Evolutionary conservation across 2,113 vertebrate species (phyloP).

Genomic region (Atlantisia rogersi): DNA sequence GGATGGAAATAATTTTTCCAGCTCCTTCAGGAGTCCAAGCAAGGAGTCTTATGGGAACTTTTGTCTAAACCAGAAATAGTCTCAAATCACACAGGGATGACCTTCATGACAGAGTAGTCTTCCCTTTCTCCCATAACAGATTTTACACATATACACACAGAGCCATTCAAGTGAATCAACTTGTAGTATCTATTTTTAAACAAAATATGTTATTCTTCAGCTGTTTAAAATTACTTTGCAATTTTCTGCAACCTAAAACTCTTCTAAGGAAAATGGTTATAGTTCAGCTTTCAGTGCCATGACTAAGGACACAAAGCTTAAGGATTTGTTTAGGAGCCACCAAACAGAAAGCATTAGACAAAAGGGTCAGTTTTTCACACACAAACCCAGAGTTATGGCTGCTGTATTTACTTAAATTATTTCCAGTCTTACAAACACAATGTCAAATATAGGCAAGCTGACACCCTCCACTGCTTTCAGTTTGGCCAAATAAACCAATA

Average conservation of each 20-base stretch:
- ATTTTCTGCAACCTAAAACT: background rate
- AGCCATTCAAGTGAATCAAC: background rate
- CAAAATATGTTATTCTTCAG: background rate
- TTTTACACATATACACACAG: background rate
- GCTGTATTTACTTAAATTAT: background rate
- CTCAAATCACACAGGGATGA: background rate
- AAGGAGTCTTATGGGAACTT: slow-evolving; percentile 22
- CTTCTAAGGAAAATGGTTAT: background rate
- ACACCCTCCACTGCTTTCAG: background rate
- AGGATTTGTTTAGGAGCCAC: background rate
- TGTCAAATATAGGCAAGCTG: background rate
- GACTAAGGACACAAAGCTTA: background rate
- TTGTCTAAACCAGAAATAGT: background rate
- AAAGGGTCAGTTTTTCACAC: background rate
- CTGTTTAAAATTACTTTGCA: background rate
- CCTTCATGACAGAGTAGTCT: background rate
- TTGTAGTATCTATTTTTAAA: background rate
- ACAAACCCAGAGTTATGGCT: background rate
- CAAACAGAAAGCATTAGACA: background rate
- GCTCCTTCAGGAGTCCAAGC: slow-evolving; percentile 39
- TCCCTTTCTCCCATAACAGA: background rate
- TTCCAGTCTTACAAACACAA: background rate
- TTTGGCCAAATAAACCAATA: background rate
- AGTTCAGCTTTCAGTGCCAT: background rate
- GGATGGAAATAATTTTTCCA: slow-evolving; percentile 41